These are phyloP conservation scores for Poecilobothrus nobilitatus DNA, from an alignment of 2,888 invertebrate genomes.

Conservation along the genomic window DNA sequence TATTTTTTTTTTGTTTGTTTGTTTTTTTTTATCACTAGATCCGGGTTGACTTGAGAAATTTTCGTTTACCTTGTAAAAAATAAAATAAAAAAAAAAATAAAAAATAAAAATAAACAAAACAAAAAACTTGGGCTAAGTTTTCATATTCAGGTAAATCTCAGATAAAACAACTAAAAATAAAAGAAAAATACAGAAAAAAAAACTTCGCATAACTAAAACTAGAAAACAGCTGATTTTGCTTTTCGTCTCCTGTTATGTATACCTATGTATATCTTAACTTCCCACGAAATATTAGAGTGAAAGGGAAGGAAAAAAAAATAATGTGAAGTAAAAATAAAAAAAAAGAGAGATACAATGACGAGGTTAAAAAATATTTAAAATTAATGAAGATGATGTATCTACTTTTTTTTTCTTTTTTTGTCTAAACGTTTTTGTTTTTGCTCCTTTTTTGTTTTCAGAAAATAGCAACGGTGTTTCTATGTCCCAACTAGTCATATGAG, in stretches of 20 bases:
- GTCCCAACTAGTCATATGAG: too few species aligned
- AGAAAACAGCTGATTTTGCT: not conserved
- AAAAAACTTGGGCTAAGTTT: not conserved
- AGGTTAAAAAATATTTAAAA: too few species aligned
- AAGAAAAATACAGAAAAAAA: not conserved
- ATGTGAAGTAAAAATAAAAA: too few species aligned
- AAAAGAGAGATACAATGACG: too few species aligned
- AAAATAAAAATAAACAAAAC: not conserved
- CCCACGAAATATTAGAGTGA: too few species aligned
- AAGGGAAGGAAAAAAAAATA: too few species aligned
- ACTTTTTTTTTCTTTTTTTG: too few species aligned
- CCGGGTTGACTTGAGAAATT: slow-evolving; percentile 4
- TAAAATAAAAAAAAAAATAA: not conserved
- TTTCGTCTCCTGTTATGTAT: not conserved
- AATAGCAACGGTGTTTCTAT: too few species aligned
- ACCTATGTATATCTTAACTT: too few species aligned
- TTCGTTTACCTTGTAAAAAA: slow-evolving; percentile 1
- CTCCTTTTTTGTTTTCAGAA: too few species aligned
- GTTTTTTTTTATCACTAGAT: not conserved
- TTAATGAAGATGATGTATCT: too few species aligned
- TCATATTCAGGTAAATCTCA: slow-evolving; percentile 2
- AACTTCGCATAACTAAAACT: not conserved
- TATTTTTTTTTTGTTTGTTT: not conserved
- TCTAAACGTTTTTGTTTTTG: too few species aligned
- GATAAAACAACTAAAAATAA: not conserved